These are phyloP conservation scores for Pseudoips prasinana DNA, from an alignment of 2,888 invertebrate species.

Conservation along the genomic window DNA sequence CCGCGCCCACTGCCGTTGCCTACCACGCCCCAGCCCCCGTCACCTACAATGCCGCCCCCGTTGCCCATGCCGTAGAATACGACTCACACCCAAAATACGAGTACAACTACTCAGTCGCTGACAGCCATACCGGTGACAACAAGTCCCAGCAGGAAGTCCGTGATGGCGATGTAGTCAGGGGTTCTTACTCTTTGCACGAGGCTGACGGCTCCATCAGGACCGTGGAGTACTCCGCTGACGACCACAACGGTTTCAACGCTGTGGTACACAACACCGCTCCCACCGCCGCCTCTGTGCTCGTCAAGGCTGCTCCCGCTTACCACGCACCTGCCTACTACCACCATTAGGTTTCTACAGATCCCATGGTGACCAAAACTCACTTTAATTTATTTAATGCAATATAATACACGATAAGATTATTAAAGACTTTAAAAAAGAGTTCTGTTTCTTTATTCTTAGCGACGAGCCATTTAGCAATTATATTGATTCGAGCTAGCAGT, in stretches of 20 bases:
- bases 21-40: constrained; percentile 31
- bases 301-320: constrained; percentile 36
- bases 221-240: constrained; percentile 79
- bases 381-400: constrained; percentile 1
- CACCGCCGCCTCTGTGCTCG: constrained; percentile 29
- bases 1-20: constrained; percentile 19
- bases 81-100: constrained; percentile 74
- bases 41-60: constrained; percentile 27
- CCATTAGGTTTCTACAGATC: too few species aligned
- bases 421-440: too few species aligned
- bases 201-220: constrained; percentile 80
- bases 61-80: constrained; percentile 42
- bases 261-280: constrained; percentile 61
- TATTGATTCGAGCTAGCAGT: too few species aligned
- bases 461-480: too few species aligned
- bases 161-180: constrained; percentile 80
- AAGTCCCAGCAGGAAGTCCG: constrained; percentile 78
- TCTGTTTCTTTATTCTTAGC: too few species aligned
- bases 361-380: constrained; percentile 9
- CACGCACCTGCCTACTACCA: constrained; percentile 19
- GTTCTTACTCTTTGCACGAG: constrained; percentile 78
- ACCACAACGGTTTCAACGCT: constrained; percentile 75
- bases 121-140: constrained; percentile 81
- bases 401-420: too few species aligned
- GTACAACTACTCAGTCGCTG: constrained; percentile 80